Conservation (phyloP, 2,888 invertebrate genomes). For the Melieria picta region DNA sequence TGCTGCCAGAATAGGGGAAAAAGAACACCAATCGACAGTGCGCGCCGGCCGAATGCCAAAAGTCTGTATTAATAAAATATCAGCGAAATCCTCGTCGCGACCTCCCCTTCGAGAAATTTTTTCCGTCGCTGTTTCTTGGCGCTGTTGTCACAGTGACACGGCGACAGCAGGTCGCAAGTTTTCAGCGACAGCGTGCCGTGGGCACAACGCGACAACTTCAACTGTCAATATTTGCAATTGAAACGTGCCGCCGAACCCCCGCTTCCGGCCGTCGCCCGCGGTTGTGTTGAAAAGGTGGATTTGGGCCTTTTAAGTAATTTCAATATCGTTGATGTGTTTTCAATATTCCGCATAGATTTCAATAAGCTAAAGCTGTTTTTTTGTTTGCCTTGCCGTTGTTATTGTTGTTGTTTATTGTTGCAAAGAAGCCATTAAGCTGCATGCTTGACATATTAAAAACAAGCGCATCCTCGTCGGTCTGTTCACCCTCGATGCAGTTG, state of each 20-base stretch:
- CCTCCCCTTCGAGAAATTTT: not conserved
- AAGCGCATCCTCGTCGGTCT: not conserved
- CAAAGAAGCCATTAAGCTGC: conserved; percentile 36
- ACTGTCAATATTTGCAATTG: conserved; percentile 32
- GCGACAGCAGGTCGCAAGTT: not conserved
- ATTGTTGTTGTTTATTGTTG: conserved; percentile 13
- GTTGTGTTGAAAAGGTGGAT: conserved; percentile 21
- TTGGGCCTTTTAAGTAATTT: conserved; percentile 32
- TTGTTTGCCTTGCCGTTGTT: conserved; percentile 14
- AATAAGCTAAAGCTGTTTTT: conserved; percentile 4
- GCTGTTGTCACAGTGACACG: conserved; percentile 29
- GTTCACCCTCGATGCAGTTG: no score
- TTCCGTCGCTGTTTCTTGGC: not conserved
- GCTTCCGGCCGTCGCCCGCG: not conserved
- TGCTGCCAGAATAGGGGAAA: not conserved
- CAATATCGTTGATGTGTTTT: conserved; percentile 35
- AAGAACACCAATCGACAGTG: not conserved
- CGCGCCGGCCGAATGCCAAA: not conserved
- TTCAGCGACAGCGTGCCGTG: not conserved
- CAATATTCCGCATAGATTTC: conserved; percentile 14
- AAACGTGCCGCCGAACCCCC: not conserved
- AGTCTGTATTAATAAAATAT: conserved; percentile 24
- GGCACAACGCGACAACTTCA: conserved; percentile 26
- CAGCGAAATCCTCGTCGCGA: not conserved
- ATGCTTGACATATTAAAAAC: conserved; percentile 36